phyloP scores from a whole-genome alignment of 2,888 invertebrate genomes.

The Busseola fusca region DNA sequence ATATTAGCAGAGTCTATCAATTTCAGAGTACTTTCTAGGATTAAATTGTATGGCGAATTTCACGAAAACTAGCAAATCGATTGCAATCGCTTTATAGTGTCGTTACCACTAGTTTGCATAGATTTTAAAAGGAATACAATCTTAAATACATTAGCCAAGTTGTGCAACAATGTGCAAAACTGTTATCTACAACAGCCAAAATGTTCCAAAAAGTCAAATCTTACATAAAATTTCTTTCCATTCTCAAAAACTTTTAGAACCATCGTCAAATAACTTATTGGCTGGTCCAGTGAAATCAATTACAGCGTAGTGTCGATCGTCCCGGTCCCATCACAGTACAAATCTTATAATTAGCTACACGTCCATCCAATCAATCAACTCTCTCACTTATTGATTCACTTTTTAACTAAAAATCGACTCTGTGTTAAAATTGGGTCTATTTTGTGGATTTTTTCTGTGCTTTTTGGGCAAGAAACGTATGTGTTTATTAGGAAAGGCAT shows the following conservation, averaged over 20 bases:
- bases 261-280: conserved; percentile 71
- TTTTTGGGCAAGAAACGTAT: conserved; percentile 27
- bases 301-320: conserved; percentile 78
- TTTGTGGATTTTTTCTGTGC: conserved; percentile 21
- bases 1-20: neutral
- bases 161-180: neutral
- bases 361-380: conserved; percentile 77
- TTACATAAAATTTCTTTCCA: neutral
- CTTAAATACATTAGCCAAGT: too few relatives aligned
- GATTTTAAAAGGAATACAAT: neutral
- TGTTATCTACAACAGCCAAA: neutral
- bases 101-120: neutral
- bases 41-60: neutral
- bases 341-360: conserved; percentile 81
- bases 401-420: conserved; percentile 67
- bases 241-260: conserved; percentile 72
- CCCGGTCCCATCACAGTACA: conserved; percentile 71
- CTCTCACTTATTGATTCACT: conserved; percentile 69
- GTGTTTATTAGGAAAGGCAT: conserved; percentile 34
- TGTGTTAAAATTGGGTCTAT: conserved; percentile 55
- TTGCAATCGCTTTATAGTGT: neutral
- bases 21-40: neutral
- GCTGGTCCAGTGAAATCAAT: conserved; percentile 82
- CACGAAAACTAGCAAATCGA: neutral
- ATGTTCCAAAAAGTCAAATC: neutral